Evolutionary conservation across 1,140 invertebrate genomes (phyloP), one percentile per base, ranked within the genome.

Genomic region (Gonatopus flavifemur): DNA sequence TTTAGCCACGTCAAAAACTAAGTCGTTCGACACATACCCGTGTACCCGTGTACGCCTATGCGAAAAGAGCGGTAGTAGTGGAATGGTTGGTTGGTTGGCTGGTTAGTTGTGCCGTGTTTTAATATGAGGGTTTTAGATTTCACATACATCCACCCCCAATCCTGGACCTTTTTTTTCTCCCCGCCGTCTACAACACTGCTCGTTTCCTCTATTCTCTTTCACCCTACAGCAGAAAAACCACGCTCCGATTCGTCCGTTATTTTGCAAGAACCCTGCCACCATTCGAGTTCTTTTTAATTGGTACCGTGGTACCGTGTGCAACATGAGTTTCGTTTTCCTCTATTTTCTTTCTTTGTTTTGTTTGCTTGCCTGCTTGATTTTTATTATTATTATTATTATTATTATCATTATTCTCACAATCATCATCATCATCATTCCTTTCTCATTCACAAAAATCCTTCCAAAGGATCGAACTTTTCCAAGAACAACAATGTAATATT

Each of bases 41-140:
- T n/a, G n/a, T n/a, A n/a, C n/a, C n/a, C n/a, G n/a, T n/a, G n/a
- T n/a, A n/a, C n/a, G n/a, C n/a, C n/a, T n/a, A n/a, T n/a, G n/a
- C n/a, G n/a, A n/a, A n/a, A n/a, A n/a, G n/a, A n/a, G n/a, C n/a
- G 12, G 25, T 12, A 6, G 25, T 28, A 28, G 25, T 28, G 6
- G 25, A 16, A 30, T 10, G 18, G 30, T 19, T 36, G 38, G 58
- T 49, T 52, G 56, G 55, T 54, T 57, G 52, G 35, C 45, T 57
- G 63, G 44, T 57, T 40, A 50, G 42, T 45, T 31, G 51, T 44
- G 21, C 47, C 46, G 37, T 52, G 66, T 68, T 69, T 70, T 67
- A 70, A 69, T 67, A 65, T 59, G 63, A 69, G 57, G 67, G 66
- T 69, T 71, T 68, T 64, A 49, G 49, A 69, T 71, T 69, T 69